Evolutionary conservation across 2,888 invertebrate genomes (phyloP).

Genomic region (Caenorhabditis sinica): DNA sequence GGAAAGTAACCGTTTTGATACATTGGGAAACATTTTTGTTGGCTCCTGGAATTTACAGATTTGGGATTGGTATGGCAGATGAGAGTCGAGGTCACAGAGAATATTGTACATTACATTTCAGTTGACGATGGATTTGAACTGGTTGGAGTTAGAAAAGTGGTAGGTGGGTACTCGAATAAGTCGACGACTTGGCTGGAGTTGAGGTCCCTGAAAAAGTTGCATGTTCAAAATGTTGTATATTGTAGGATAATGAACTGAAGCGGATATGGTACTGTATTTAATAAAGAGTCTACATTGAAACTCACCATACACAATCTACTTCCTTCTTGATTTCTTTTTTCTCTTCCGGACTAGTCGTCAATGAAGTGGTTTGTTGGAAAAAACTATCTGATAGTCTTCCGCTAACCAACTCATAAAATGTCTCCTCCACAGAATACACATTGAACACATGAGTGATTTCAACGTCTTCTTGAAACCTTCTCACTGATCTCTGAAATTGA

Average conservation of each 20-base stretch:
- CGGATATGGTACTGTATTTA: too few species aligned
- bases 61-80: constrained; percentile 24
- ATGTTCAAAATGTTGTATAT: too few species aligned
- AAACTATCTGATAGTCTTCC: constrained; percentile 62
- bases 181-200: constrained; percentile 39
- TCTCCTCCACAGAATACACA: constrained; percentile 68
- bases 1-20: constrained; percentile 29
- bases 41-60: neutral
- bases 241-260: too few species aligned
- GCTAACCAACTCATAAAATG: constrained; percentile 73
- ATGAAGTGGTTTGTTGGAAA: constrained; percentile 39
- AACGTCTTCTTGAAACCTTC: constrained; percentile 74
- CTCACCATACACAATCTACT: constrained; percentile 48
- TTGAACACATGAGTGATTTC: constrained; percentile 74
- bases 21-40: constrained; percentile 1
- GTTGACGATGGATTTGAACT: constrained; percentile 20
- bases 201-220: constrained; percentile 40
- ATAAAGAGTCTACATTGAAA: too few species aligned
- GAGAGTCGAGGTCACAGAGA: neutral
- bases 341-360: neutral
- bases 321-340: constrained; percentile 47
- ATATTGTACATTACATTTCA: constrained; percentile 4
- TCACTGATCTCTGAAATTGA: constrained; percentile 66
- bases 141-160: constrained; percentile 20
- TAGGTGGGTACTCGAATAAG: constrained; percentile 28